phyloP scores from a whole-genome alignment of 2,888 invertebrate species.

The Hipparchia semele region DNA sequence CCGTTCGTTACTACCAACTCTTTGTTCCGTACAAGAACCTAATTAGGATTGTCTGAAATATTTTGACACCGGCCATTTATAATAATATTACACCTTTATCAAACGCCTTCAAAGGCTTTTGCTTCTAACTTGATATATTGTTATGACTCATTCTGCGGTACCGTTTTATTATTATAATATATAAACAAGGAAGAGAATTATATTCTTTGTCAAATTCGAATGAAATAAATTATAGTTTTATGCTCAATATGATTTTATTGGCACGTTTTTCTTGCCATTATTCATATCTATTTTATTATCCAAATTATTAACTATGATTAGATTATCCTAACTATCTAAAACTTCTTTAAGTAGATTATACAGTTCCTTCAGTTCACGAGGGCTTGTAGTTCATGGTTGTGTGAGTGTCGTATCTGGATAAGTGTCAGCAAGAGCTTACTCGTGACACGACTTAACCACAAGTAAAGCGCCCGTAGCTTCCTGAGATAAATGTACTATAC shows the following conservation, averaged over 20 bases:
- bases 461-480: too few species aligned
- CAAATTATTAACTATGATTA: too few species aligned
- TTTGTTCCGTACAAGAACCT: conserved; percentile 77
- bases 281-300: not conserved
- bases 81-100: conserved; percentile 65
- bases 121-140: conserved; percentile 44
- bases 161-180: not conserved
- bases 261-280: not conserved
- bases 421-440: too few species aligned
- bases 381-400: too few species aligned
- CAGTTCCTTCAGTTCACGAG: too few species aligned
- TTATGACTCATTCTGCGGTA: conserved; percentile 28
- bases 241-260: not conserved
- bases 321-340: too few species aligned
- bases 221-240: not conserved
- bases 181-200: conserved; percentile 9
- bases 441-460: too few species aligned
- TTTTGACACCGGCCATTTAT: conserved; percentile 81
- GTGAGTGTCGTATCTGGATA: too few species aligned
- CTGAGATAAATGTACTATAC: too few species aligned
- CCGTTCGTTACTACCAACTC: conserved; percentile 63
- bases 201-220: not conserved
- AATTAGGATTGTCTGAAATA: conserved; percentile 78
- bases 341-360: too few species aligned
- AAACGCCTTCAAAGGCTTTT: conserved; percentile 46